Evolutionary conservation across 2,888 invertebrate genomes (phyloP), one percentile per base, ranked within the genome.

Genomic region (Drosophila borealis): DNA sequence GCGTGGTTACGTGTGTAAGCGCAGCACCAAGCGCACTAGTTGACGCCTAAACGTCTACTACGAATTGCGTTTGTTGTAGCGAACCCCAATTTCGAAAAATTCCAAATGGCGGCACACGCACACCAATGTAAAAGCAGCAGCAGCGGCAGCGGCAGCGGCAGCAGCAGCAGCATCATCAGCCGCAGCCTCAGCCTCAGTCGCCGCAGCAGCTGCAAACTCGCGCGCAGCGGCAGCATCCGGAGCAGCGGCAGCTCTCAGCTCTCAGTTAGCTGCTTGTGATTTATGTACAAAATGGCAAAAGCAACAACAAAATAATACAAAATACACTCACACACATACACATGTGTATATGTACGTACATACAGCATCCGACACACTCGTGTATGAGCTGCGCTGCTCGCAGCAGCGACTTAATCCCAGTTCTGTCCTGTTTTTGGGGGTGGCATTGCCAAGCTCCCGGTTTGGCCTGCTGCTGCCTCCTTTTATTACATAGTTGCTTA

Each of bases 1-100:
- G 77, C 76, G 74, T 90, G 90, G 91, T 89, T 77, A 88, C 84
- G 87, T 80, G 84, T 75, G 86, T 90, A 91, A 92, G 92, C 92
- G 91, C 91, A 92, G 91, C 91, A 92, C 92, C 92, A 92, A 92
- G 92, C 92, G 92, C 92, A 92, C 93, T 93, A 93, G 92, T 93
- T 93, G 92, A 93, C 93, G 92, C 93, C 93, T 92, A 93, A 93
- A 92, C 92, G 92, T 92, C 92, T 92, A 92, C 92, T 92, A 92
- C 91, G 92, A 92, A 92, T 92, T 92, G 90, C 91, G 92, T 89
- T 91, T 92, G 91, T 91, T 91, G 91, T 92, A 92, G 91, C 91
- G 90, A 92, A 92, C 90, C 92, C 92, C 92, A 92, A 91, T 92
- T 91, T 91, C 88, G 89, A 90, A 86, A 82, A 91, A 89, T 90